Evolutionary conservation across 2,888 invertebrate species (phyloP), one percentile per base, ranked within the genome.

Genomic region (Drosophila aldrichi): DNA sequence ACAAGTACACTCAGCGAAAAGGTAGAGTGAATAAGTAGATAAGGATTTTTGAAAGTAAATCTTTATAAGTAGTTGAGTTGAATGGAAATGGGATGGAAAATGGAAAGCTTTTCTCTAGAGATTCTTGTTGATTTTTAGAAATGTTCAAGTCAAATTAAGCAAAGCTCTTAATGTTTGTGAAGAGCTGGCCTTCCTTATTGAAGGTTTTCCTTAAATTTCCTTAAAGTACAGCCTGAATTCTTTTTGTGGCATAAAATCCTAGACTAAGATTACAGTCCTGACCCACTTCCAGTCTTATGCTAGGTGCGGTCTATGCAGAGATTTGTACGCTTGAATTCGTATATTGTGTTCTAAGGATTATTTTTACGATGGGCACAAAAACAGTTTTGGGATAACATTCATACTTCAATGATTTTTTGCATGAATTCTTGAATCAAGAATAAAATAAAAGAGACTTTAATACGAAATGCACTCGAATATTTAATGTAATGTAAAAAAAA

Each of bases 1-100:
- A 25, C 25, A 62, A 62, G 46, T 48, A 18, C 57, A 58, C 57
- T 58, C 14, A 16, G 36, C 3, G 36, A 57, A 57, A 36, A 36
- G 36, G 6, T 22, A 2, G 22, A 36, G n/a, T n/a, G 20, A 10
- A 14, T 36, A 18, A 12, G 46, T 29, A 8, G 7, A 16, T 8
- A 16, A 16, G n/a, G 49, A 12, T n/a, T 48, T 29, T 5, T 6
- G 48, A 12, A n/a, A 32, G 6, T 18, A 4, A 34, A 49, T 8
- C 32, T 20, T 49, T 3, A 18, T 2, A 6, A 18, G 18, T 14
- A 8, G 0, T 32, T 49, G 14, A 34, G 29, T 0, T 32, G 18
- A 12, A 20, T 14, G 16, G 6, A 16, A 38, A 8, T 29, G 29
- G 8, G 2, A 29, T 29, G 29, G 8, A 8, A 29, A 29, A 29